These are phyloP conservation scores for Melanaphis sacchari DNA, from an alignment of 1,140 invertebrate species.

Conservation along the genomic window DNA sequence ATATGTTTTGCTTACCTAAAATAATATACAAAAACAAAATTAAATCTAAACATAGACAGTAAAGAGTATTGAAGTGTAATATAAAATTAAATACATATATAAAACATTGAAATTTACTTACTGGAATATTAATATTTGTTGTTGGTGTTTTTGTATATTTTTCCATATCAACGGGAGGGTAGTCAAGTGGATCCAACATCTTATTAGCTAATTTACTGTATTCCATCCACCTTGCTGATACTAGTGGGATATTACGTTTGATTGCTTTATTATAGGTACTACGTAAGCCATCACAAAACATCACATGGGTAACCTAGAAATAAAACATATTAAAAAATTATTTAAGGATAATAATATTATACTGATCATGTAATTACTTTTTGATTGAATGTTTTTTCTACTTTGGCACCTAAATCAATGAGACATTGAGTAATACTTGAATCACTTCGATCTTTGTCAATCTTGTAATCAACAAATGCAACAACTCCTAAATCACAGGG, in stretches of 20 bases:
- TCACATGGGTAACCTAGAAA: conserved; percentile 42
- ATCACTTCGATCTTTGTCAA: conserved; percentile 14
- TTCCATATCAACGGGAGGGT: conserved; percentile 20
- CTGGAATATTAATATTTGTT: not conserved
- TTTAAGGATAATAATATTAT: not conserved
- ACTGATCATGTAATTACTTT: conserved; percentile 9
- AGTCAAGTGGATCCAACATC: conserved; percentile 23
- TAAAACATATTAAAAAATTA: not conserved
- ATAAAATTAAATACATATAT: not conserved
- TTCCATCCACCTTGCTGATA: conserved; percentile 44
- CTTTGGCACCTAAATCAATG: conserved; percentile 15
- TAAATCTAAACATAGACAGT: not conserved
- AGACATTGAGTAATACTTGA: not conserved
- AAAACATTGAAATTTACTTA: not conserved
- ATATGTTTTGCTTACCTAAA: not conserved
- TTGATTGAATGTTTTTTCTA: conserved; percentile 47
- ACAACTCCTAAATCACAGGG: conserved; percentile 33
- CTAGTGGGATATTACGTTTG: conserved; percentile 33
- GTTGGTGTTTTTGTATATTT: conserved; percentile 1
- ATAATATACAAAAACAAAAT: not conserved
- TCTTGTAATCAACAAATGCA: conserved; percentile 53
- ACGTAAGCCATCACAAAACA: conserved; percentile 42
- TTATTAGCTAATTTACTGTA: conserved; percentile 28
- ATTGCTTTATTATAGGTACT: conserved; percentile 37
- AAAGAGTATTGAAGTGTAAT: not conserved